Base-by-base conservation (phyloP, 1,140 invertebrate species). In the Bemisia tabaci region DNA sequence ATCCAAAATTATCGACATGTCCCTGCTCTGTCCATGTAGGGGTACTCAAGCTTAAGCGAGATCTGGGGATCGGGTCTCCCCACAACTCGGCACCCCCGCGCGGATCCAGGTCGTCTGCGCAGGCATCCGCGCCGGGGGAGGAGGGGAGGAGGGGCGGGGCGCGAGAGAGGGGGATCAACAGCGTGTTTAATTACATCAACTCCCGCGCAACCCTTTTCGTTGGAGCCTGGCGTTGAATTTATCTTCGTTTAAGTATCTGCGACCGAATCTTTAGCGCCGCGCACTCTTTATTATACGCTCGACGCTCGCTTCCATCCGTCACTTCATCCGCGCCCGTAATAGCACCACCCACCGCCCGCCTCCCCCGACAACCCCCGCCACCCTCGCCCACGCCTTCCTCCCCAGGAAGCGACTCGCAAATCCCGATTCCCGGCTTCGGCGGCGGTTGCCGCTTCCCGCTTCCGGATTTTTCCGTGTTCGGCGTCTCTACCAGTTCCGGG, bases 101-200 rank as follows among this genome's bases (percentile, higher is more conserved):
- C n/a, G n/a, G n/a, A 48, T 48, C 33, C 5, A 9, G 5, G 33
- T 17, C 33, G 33, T 17, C 33, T 48, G 5, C 5, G 33, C 5
- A 17, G 33, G 33, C 17, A 2, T 12, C 27, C 22, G 22, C 22
- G 26, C 21, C 17, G n/a, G n/a, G 58, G 22, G 65, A 59, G 25
- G 65, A 25, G 65, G 65, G 12, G 11, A 26, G 12, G 65, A 1
- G 24, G 59, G 65, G 22, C n/a, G 22, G 65, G 62, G 33, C 12
- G 62, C 21, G 62, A 63, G 62, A 25, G 33, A 25, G n/a, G 33
- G 62, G 25, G 62, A 63, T 25, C 25, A 26, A 63, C 25, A 63
- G 62, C 25, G 62, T 66, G 26, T 66, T 66, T 48, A 48, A 48
- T 48, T 48, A 48, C 33, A 48, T 48, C 33, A 48, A 48, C 33